These are phyloP conservation scores for Microtus montanus DNA, from an alignment of 2,113 vertebrate genomes.

Conservation along the genomic window DNA sequence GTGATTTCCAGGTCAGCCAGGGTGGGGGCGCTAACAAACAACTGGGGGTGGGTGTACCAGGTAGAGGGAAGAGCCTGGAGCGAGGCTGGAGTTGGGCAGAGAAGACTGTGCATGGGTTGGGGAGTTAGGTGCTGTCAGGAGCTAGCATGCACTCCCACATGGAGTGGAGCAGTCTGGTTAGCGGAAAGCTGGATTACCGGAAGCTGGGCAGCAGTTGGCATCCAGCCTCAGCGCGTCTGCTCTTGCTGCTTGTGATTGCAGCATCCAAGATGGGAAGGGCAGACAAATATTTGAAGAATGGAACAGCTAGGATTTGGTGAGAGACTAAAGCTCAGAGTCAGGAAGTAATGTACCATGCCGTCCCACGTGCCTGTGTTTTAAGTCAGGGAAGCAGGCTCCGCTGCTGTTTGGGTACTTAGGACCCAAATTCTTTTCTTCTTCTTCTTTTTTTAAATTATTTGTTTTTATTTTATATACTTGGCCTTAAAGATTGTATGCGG, in stretches of 20 bases:
- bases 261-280: neutral
- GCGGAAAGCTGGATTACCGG: neutral
- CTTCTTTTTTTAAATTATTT: too few relatives aligned
- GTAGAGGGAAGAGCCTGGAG: neutral
- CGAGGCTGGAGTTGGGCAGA: too few relatives aligned
- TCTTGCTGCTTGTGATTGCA: neutral
- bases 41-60: neutral
- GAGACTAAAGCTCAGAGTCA: neutral
- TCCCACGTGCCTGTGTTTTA: neutral
- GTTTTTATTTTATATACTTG: too few relatives aligned
- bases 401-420: neutral
- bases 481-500: too few relatives aligned
- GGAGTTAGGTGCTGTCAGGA: neutral
- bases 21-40: neutral
- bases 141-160: neutral
- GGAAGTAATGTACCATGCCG: neutral
- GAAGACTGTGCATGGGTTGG: neutral
- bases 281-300: conserved; percentile 37
- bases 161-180: neutral
- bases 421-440: too few relatives aligned
- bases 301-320: neutral
- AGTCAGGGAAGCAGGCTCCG: neutral
- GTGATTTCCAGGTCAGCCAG: neutral
- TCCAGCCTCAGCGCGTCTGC: neutral
- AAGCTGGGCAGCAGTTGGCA: neutral